Conservation (phyloP, 1,140 invertebrate genomes). For the Hyphantria cunea region DNA sequence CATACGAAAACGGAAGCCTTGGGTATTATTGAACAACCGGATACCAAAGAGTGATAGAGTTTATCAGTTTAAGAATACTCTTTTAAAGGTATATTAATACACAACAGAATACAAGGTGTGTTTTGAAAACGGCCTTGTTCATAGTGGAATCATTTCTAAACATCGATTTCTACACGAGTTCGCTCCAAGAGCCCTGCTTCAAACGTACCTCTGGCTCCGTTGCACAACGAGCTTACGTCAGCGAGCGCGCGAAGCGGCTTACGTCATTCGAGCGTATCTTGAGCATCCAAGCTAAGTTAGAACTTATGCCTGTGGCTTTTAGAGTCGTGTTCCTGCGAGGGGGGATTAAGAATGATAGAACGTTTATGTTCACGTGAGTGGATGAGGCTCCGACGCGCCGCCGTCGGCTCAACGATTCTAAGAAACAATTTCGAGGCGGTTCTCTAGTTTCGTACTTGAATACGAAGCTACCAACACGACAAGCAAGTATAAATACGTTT, state of each 20-base stretch:
- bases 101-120: slow-evolving; percentile 32
- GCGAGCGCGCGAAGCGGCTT: slow-evolving; percentile 75
- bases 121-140: slow-evolving; percentile 69
- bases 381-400: slow-evolving; percentile 77
- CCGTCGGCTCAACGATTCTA: slow-evolving; percentile 77
- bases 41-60: neutral
- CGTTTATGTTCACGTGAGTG: slow-evolving; percentile 80
- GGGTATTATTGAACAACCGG: slow-evolving; percentile 2
- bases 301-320: slow-evolving; percentile 42
- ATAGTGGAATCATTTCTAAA: slow-evolving; percentile 69
- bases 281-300: slow-evolving; percentile 51
- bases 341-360: slow-evolving; percentile 71
- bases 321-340: slow-evolving; percentile 47
- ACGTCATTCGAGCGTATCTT: slow-evolving; percentile 73
- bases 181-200: slow-evolving; percentile 75
- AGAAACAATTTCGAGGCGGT: slow-evolving; percentile 72
- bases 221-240: slow-evolving; percentile 82
- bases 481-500: slow-evolving; percentile 39
- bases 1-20: slow-evolving; percentile 1
- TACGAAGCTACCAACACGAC: slow-evolving; percentile 74
- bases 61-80: neutral
- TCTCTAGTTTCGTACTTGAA: slow-evolving; percentile 79
- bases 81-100: neutral
- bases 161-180: slow-evolving; percentile 76
- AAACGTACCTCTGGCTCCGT: slow-evolving; percentile 76